These are phyloP conservation scores for Austrofundulus limnaeus DNA, from an alignment of 2,113 vertebrate genomes.

Conservation along the genomic window DNA sequence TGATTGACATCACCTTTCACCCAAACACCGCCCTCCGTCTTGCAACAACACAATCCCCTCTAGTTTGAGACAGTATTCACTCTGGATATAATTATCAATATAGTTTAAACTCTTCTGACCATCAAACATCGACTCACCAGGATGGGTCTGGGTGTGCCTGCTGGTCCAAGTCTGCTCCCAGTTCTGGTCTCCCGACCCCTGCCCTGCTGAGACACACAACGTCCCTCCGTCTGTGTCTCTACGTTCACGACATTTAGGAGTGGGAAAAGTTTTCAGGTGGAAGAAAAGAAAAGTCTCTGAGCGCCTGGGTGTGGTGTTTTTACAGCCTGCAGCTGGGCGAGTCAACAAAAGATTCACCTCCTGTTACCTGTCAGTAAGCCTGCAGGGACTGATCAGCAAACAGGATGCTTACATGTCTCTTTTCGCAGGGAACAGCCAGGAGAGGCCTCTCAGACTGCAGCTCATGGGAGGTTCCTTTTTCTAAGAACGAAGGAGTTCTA, in stretches of 20 bases:
- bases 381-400: slow-evolving; percentile 53
- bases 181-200: slow-evolving; percentile 9
- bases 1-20: no score
- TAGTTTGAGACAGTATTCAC: no score
- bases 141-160: slow-evolving; percentile 32
- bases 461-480: background rate
- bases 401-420: slow-evolving; percentile 30
- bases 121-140: no score
- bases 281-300: background rate
- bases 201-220: slow-evolving; percentile 53
- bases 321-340: slow-evolving; percentile 28
- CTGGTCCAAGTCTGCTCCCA: slow-evolving; percentile 3
- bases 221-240: slow-evolving; percentile 11
- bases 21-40: no score
- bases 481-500: background rate
- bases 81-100: no score
- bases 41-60: no score
- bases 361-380: slow-evolving; percentile 54
- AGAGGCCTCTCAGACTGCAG: background rate
- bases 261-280: slow-evolving; percentile 10
- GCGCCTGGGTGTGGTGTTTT: slow-evolving; percentile 44
- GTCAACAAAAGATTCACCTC: slow-evolving; percentile 65
- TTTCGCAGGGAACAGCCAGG: slow-evolving; percentile 6
- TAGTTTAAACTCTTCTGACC: no score
- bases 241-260: background rate